Percentiles rank a stretch among this genome's conserved stretches.
These are phyloP conservation scores for Agonopterix arenella DNA, from an alignment of 2,888 invertebrate species.

Conservation along the genomic window DNA sequence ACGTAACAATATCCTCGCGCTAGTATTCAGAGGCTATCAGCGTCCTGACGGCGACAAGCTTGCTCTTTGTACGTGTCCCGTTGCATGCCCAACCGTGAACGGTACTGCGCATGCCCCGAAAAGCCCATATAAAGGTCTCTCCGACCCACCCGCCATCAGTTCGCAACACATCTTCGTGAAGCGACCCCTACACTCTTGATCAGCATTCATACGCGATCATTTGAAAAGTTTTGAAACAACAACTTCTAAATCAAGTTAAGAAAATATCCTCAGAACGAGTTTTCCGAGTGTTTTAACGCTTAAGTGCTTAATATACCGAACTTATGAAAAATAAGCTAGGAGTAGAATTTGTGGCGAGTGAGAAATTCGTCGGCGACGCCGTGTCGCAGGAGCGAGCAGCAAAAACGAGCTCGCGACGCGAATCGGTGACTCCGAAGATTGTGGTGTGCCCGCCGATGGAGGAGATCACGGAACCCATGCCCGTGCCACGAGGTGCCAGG, in stretches of 20 bases:
- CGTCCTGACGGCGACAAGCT: conserved; percentile 14
- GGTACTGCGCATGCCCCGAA: conserved; percentile 47
- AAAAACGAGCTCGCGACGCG: conserved; percentile 39
- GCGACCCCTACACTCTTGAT: conserved; percentile 31
- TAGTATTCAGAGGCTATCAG: too few relatives aligned
- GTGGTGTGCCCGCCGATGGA: conserved; percentile 69
- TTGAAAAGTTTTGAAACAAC: conserved; percentile 50
- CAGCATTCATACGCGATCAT: conserved; percentile 23
- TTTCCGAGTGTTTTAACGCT: conserved; percentile 18
- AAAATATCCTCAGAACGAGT: conserved; percentile 13
- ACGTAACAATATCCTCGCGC: too few relatives aligned
- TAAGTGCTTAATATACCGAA: conserved; percentile 29
- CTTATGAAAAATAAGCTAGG: conserved; percentile 61
- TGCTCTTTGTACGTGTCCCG: conserved; percentile 31
- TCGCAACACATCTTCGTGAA: conserved; percentile 40
- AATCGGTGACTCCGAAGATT: conserved; percentile 60
- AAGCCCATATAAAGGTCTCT: conserved; percentile 40
- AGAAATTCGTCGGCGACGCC: conserved; percentile 47
- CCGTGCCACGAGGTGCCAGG: conserved; percentile 77
- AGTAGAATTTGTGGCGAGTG: conserved; percentile 48
- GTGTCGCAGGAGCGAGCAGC: conserved; percentile 32
- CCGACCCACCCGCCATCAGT: conserved; percentile 38
- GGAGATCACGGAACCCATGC: conserved; percentile 74
- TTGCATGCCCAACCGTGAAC: conserved; percentile 26
- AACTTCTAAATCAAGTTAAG: conserved; percentile 20